Conservation (phyloP, 1,140 invertebrate species). For the Chironomus tepperi region DNA sequence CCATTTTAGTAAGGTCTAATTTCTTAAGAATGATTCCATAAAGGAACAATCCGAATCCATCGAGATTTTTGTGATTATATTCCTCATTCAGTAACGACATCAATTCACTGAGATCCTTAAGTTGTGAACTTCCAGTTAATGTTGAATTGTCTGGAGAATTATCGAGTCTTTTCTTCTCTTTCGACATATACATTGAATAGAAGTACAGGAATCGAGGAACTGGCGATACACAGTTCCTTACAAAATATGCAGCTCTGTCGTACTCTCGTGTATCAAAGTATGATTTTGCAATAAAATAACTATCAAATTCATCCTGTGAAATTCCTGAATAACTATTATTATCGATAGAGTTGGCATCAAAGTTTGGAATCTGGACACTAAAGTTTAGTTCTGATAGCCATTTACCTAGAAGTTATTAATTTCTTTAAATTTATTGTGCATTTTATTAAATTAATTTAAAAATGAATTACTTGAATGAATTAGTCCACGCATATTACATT, state of each 20-base stretch:
- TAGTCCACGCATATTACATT: slow-evolving; percentile 37
- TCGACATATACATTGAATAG: slow-evolving; percentile 79
- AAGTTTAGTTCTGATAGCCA: slow-evolving; percentile 79
- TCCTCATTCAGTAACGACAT: slow-evolving; percentile 48
- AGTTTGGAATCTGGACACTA: slow-evolving; percentile 57
- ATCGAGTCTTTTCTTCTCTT: slow-evolving; percentile 80
- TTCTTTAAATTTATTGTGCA: slow-evolving; percentile 35
- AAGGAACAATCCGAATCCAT: slow-evolving; percentile 83
- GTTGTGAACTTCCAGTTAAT: slow-evolving; percentile 53
- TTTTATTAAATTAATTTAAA: background rate
- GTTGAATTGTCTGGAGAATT: slow-evolving; percentile 69
- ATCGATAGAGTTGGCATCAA: slow-evolving; percentile 40
- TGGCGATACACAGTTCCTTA: slow-evolving; percentile 54
- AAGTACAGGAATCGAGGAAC: slow-evolving; percentile 72
- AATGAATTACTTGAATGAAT: slow-evolving; percentile 30
- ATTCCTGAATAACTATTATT: slow-evolving; percentile 39
- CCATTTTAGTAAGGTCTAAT: slow-evolving; percentile 64
- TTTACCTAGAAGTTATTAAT: slow-evolving; percentile 49
- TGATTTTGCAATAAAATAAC: slow-evolving; percentile 72
- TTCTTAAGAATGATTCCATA: slow-evolving; percentile 88
- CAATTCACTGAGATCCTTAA: slow-evolving; percentile 47
- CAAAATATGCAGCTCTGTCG: slow-evolving; percentile 78
- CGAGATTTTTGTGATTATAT: slow-evolving; percentile 54
- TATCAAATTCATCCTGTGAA: slow-evolving; percentile 52
- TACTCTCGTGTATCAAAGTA: slow-evolving; percentile 92